A percentile compares a stretch with the other conserved stretches of the same genome.
These are phyloP conservation scores for Pseudopipra pipra DNA, from an alignment of 2,113 vertebrate species.

Conservation along the genomic window DNA sequence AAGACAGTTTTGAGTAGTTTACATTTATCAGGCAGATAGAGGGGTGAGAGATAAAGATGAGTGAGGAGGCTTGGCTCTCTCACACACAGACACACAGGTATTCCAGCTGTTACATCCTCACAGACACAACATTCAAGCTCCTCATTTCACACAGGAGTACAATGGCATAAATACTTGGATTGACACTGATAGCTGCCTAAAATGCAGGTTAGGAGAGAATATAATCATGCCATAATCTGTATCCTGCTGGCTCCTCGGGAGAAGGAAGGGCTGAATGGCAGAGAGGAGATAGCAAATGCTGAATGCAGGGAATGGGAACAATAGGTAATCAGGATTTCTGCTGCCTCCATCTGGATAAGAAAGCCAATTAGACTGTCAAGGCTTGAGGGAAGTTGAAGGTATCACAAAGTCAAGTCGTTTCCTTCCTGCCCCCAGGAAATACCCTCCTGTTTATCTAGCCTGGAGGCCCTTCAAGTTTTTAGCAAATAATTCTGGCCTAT, in stretches of 20 bases:
- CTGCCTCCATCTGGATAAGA: neutral
- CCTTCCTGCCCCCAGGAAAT: constrained; percentile 32
- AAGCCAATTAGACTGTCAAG: neutral
- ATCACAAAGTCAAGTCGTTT: neutral
- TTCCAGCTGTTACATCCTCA: neutral
- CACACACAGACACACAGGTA: neutral
- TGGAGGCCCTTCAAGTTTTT: neutral
- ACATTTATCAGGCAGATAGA: neutral
- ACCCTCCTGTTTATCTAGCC: neutral
- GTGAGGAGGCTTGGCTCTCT: neutral
- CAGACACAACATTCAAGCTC: neutral
- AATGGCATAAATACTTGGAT: neutral
- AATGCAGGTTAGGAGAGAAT: neutral
- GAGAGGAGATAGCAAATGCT: neutral
- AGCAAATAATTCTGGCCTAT: neutral
- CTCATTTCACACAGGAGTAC: neutral
- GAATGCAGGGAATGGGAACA: neutral
- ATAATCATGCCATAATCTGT: neutral
- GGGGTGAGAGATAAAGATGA: neutral
- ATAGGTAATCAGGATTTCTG: constrained; percentile 37
- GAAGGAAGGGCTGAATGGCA: neutral
- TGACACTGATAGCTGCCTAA: neutral
- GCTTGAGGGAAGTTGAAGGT: constrained; percentile 17
- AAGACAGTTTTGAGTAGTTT: neutral
- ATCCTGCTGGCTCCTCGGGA: neutral